These are phyloP conservation scores for Orthosia gothica DNA, from an alignment of 2,888 invertebrate genomes.

Conservation along the genomic window DNA sequence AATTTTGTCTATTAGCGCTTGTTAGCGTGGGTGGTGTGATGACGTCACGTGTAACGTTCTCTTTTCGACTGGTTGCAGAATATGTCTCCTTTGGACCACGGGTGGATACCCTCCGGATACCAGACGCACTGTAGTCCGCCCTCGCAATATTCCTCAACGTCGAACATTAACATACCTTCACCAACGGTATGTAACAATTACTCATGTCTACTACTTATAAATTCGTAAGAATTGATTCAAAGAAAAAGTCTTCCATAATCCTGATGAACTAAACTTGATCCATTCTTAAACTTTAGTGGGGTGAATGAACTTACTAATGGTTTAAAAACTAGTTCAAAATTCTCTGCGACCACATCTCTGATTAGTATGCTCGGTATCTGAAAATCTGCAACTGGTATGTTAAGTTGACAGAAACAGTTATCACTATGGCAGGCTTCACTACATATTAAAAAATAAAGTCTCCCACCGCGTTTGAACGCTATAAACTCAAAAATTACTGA, in stretches of 20 bases:
- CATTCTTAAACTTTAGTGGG: not conserved
- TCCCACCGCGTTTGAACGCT: no score
- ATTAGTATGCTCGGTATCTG: not conserved
- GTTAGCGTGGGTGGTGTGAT: not conserved
- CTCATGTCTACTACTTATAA: not conserved
- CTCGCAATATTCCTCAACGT: constrained; percentile 90
- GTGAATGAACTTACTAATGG: not conserved
- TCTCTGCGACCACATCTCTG: not conserved
- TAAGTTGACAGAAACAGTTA: not conserved
- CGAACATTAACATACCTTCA: constrained; percentile 92
- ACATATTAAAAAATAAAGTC: no score
- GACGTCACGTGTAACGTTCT: constrained; percentile 10
- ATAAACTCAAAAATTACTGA: no score
- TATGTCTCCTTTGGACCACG: constrained; percentile 92
- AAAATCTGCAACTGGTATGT: not conserved
- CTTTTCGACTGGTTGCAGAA: constrained; percentile 83
- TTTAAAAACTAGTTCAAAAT: constrained; percentile 12
- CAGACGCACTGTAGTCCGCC: constrained; percentile 91
- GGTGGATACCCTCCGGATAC: constrained; percentile 92
- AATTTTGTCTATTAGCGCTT: constrained; percentile 9
- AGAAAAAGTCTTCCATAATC: not conserved
- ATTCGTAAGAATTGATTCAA: not conserved
- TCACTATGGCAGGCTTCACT: not conserved
- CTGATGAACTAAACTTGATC: not conserved
- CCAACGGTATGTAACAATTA: constrained; percentile 89